Evolutionary conservation across 2,113 vertebrate species (phyloP).

Genomic region (Psittacula cyanocephala): DNA sequence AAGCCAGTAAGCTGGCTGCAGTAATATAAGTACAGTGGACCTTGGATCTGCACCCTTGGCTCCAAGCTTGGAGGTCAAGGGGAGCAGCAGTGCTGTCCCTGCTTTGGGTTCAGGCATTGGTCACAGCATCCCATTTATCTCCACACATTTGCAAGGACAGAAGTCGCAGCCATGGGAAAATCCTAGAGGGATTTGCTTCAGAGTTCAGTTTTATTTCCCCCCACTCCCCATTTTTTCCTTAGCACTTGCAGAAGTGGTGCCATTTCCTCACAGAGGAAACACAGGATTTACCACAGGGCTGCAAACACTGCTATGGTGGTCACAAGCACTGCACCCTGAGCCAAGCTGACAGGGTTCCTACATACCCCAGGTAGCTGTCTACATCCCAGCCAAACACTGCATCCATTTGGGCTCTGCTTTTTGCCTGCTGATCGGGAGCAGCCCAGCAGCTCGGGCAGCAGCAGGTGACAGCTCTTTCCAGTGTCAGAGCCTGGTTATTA

Average conservation of each 20-base stretch:
- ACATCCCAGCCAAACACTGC: neutral
- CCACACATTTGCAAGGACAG: neutral
- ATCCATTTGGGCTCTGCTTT: neutral
- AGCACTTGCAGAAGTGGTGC: neutral
- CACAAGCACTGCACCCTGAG: neutral
- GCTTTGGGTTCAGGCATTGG: neutral
- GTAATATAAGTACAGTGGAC: neutral
- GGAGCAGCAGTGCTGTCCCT: neutral
- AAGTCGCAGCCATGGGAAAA: accelerated
- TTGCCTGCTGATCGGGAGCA: neutral
- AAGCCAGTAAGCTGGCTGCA: neutral
- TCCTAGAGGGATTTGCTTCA: neutral
- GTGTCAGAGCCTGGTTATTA: neutral
- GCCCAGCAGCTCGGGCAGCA: neutral
- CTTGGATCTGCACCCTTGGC: neutral
- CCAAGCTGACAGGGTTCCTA: neutral
- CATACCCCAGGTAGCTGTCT: neutral
- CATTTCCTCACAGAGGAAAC: neutral
- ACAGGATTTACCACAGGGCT: neutral
- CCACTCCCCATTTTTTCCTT: neutral
- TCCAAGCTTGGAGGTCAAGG: neutral
- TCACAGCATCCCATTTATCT: neutral
- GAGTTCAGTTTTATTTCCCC: neutral
- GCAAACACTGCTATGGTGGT: neutral
- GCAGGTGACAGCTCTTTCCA: slow-evolving; percentile 15